These are phyloP conservation scores for Asteroscopus sphinx DNA, from an alignment of 2,888 invertebrate species.

Conservation along the genomic window DNA sequence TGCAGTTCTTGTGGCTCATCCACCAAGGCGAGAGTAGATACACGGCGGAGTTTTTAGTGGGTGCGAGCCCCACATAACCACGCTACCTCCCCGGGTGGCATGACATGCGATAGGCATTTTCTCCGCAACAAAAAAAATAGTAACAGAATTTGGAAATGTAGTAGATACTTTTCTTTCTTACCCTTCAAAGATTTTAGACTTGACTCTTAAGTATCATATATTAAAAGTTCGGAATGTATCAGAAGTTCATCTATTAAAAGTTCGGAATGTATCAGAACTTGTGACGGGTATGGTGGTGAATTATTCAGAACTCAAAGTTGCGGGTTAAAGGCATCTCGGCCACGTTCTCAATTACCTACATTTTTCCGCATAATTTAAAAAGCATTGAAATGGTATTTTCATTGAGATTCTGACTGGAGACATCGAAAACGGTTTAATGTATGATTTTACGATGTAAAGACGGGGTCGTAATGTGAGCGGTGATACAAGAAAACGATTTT, in stretches of 20 bases:
- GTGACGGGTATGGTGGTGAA: no score
- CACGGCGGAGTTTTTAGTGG: no score
- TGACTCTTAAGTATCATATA: no score
- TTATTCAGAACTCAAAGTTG: slow-evolving; percentile 12
- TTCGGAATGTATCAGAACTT: slow-evolving; percentile 15
- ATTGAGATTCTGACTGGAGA: slow-evolving; percentile 61
- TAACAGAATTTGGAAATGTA: no score
- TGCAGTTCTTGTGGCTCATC: no score
- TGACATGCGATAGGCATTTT: no score
- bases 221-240: no score
- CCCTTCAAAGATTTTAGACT: neutral
- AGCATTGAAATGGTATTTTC: slow-evolving; percentile 59
- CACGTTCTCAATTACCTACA: slow-evolving; percentile 48
- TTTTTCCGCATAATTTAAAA: slow-evolving; percentile 57
- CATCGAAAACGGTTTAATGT: slow-evolving; percentile 53
- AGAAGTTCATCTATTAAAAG: slow-evolving; percentile 11
- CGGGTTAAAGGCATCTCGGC: slow-evolving; percentile 20
- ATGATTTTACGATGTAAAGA: slow-evolving; percentile 56
- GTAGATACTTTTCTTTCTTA: neutral
- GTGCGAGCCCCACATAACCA: no score
- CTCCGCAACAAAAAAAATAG: no score
- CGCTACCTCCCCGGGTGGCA: no score
- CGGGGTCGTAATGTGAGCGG: slow-evolving; percentile 35
- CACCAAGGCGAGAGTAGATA: no score
- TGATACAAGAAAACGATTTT: slow-evolving; percentile 28